phyloP scores from a whole-genome alignment of 2,113 vertebrate genomes.

The Coracopsis vasa region DNA sequence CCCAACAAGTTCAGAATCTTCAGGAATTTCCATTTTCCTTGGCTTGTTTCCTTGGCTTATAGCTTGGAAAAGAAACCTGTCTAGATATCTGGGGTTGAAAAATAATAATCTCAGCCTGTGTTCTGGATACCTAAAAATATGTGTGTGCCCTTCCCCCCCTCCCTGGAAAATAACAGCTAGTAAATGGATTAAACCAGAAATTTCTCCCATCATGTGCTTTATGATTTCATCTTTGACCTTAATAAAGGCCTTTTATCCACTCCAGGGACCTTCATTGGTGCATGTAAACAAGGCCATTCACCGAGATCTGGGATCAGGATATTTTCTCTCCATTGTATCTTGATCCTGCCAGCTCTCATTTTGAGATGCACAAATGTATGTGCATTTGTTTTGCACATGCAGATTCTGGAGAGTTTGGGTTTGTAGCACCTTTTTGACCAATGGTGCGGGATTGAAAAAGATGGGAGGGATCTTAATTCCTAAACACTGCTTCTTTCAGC shows the following conservation, averaged over 20 bases:
- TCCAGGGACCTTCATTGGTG: not conserved
- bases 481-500: not conserved
- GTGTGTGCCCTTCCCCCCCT: not conserved
- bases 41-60: constrained; percentile 12
- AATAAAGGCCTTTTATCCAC: not conserved
- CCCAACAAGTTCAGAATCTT: not conserved
- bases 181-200: not conserved
- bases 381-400: not conserved
- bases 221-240: not conserved
- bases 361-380: not conserved
- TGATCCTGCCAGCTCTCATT: not conserved
- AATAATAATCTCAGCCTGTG: not conserved
- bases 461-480: not conserved
- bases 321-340: not conserved
- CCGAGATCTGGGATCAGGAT: not conserved
- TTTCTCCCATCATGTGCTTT: not conserved
- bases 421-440: not conserved
- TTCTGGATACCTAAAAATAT: not conserved
- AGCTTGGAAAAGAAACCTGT: not conserved
- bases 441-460: not conserved
- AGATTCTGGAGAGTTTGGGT: not conserved
- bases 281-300: not conserved
- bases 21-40: constrained; percentile 43
- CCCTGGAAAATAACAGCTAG: not conserved
- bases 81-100: not conserved